Base-by-base conservation (phyloP, 1,140 invertebrate genomes). In the Pseudoatta argentina region DNA sequence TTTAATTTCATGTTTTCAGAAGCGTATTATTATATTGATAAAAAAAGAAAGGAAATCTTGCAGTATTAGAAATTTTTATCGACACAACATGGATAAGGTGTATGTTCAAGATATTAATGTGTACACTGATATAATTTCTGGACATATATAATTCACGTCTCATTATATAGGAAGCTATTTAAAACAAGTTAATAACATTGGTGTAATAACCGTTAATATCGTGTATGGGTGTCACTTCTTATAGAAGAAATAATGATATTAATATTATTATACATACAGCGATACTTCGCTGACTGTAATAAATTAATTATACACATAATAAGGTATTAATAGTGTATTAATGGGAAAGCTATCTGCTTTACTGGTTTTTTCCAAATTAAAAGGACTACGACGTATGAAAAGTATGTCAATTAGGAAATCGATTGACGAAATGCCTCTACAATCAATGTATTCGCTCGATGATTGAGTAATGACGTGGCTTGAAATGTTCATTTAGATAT, bases 401-500 rank as follows among this genome's bases (percentile, higher is more conserved):
- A 78, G 14, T 79, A 69, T 69, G 63, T 51, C 61, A 69, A 69
- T 24, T 21, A 30, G 18, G 30, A 69, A 63, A 69, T 2, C 21
- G n/a, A 79, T 18, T 30, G 48, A 53, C 44, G 44, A 79, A 79
- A 79, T 69, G 48, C 30, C 77, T 53, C 24, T 53, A 66, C 63
- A 53, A 69, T 79, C 76, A 51, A 79, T 69, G 34, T 34, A 34
- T 21, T 34, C 61, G 18, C 24, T 66, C 76, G 64, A 79, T 67
- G 76, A 79, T 79, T 79, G 63, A 79, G 76, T 48, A 79, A 79
- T 79, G 76, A 79, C 76, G 63, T 53, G n/a, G 76, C 76, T 79
- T 34, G 63, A 79, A 79, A 79, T 79, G 27, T 79, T 79, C 77
- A 69, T 79, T 79, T 79, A 79, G 77, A 79, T 79, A 44, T 79